Evolutionary conservation across 2,113 vertebrate species (phyloP), one percentile per base, ranked within the genome.

Genomic region (Cyrtonyx montezumae): DNA sequence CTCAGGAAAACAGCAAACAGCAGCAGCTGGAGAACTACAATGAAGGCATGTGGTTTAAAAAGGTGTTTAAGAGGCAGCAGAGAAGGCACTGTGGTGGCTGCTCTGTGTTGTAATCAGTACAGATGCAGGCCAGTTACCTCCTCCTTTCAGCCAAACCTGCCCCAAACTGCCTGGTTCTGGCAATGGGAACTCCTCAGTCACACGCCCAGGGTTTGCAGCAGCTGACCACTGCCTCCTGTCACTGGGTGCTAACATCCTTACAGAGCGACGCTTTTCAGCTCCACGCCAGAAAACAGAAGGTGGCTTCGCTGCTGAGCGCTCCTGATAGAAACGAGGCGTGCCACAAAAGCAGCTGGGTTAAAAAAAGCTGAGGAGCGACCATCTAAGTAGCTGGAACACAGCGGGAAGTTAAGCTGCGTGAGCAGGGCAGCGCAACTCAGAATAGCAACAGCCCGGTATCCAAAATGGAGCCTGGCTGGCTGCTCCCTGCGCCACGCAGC

Each of bases 401-500:
- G 95, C 94, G 88, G 91, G 86, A 95, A 92, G 92, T 87, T 88
- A 48, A 92, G 88, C 91, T 88, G 93, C 93, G 40, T 19, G 56
- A 6, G 3, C 74, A 76, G 88, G 18, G 0, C 0, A 87, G 34
- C 80, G 65, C 85, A 63, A 86, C 94, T 92, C 78, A 51, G 91
- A 96, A 95, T 45, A 96, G 92, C 91, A 92, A 92, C 92, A 84
- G 91, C 6, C 69, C 71, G 80, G 78, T 88, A 95, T 91, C 74
- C 95, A 96, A 95, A 96, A 96, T 92, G 95, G 95, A 94, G 94
- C 81, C 84, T 16, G 83, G 11, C 84, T 20, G 83, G 11, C 74
- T 36, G 55, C 0, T 79, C 88, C 84, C 88, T 8, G 0, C 4
- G 62, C 88, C 34, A 11, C 18, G 9, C 90, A 75, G 90, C 74